These are phyloP conservation scores for Trachurus trachurus DNA, from an alignment of 2,797 vertebrate genomes.

Conservation along the genomic window DNA sequence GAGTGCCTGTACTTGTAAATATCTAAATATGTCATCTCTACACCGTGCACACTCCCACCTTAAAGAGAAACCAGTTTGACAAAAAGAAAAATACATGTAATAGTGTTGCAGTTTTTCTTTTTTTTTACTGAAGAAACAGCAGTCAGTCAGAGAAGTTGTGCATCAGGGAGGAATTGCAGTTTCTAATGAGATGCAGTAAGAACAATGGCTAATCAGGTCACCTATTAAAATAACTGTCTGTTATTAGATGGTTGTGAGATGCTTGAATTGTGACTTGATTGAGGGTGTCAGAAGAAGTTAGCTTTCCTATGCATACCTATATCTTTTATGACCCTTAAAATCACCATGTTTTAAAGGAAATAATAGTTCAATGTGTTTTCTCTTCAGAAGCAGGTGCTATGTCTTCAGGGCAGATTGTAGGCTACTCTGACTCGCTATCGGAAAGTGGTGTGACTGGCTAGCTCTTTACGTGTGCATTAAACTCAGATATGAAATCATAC, in stretches of 20 bases:
- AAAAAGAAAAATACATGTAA: too few relatives aligned
- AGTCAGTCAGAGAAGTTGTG: neutral
- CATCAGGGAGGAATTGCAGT: slow-evolving; percentile 8
- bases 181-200: slow-evolving; percentile 40
- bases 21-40: slow-evolving; percentile 1
- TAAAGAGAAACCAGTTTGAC: neutral
- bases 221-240: slow-evolving; percentile 16
- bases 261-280: slow-evolving; percentile 28
- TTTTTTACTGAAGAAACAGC: too few relatives aligned
- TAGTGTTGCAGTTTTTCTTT: too few relatives aligned
- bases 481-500: too few relatives aligned
- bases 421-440: too few relatives aligned
- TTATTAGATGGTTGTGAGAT: slow-evolving; percentile 16
- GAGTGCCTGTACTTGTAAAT: neutral
- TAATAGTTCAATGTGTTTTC: too few relatives aligned
- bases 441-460: too few relatives aligned
- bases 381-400: too few relatives aligned
- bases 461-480: too few relatives aligned
- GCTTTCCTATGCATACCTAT: too few relatives aligned
- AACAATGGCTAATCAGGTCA: slow-evolving; percentile 59
- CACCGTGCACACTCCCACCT: neutral
- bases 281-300: neutral
- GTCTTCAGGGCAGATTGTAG: too few relatives aligned
- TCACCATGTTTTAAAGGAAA: too few relatives aligned
- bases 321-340: neutral